Conservation (phyloP, 2,888 invertebrate genomes). For the Cyclophora punctaria region DNA sequence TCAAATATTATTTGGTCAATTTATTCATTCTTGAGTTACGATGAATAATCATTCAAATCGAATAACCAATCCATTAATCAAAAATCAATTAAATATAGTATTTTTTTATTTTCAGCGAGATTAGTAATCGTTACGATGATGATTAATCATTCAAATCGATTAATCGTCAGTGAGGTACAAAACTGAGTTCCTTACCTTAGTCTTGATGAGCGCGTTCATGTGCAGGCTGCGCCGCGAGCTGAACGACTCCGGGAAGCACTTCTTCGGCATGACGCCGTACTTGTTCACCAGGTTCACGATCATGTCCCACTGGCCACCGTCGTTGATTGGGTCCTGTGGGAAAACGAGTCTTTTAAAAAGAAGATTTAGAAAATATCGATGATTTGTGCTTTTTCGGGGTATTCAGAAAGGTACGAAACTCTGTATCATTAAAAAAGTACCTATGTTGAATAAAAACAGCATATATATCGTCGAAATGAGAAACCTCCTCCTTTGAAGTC, state of each 20-base stretch:
- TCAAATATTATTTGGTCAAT: not conserved
- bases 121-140: not conserved
- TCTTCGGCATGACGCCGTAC: constrained; percentile 92
- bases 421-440: too few species aligned
- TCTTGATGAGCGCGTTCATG: constrained; percentile 86
- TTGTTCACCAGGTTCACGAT: constrained; percentile 89
- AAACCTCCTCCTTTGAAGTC: too few species aligned
- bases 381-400: too few species aligned
- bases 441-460: too few species aligned
- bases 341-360: too few species aligned
- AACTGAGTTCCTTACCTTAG: constrained; percentile 77
- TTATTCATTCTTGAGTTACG: not conserved
- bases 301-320: constrained; percentile 97
- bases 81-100: too few species aligned
- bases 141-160: not conserved
- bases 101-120: not conserved
- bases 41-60: too few species aligned
- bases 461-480: too few species aligned
- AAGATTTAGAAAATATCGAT: too few species aligned
- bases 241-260: constrained; percentile 88
- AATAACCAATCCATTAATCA: too few species aligned
- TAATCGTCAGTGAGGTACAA: not conserved
- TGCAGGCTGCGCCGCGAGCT: constrained; percentile 83
- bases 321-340: constrained; percentile 83
- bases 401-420: too few species aligned